Percentiles rank a stretch among this genome's conserved stretches.
These are phyloP conservation scores for Aulostomus chinensis DNA, from an alignment of 2,797 vertebrate genomes.

Conservation along the genomic window DNA sequence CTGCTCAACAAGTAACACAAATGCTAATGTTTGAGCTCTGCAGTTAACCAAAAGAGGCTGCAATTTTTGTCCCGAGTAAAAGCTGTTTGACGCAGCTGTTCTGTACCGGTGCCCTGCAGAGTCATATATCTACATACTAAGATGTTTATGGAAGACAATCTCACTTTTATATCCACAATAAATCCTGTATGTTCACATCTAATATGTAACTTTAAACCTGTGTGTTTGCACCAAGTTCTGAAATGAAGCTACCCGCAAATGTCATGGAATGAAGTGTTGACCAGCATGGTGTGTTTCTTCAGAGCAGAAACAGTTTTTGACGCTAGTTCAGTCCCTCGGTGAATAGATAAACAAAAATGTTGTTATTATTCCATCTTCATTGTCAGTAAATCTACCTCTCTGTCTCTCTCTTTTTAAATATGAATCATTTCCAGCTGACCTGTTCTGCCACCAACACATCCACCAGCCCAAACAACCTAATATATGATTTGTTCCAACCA, in stretches of 20 bases:
- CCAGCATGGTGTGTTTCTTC: background rate
- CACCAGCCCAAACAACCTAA: no score
- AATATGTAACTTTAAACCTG: background rate
- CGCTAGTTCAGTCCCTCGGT: no score
- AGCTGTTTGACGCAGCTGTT: conserved; percentile 47
- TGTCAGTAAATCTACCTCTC: no score
- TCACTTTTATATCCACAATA: conserved; percentile 17
- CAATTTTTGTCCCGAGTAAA: conserved; percentile 27
- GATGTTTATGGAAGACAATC: conserved; percentile 18
- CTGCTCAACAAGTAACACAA: conserved; percentile 39
- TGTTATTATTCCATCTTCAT: no score
- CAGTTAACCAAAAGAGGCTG: conserved; percentile 30
- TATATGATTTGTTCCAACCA: no score
- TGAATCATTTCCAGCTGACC: no score
- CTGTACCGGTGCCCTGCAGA: conserved; percentile 19
- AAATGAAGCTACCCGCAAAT: conserved; percentile 6
- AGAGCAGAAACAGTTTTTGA: background rate
- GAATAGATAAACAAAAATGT: no score
- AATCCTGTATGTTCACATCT: conserved; percentile 20
- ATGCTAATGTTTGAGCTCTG: conserved; percentile 37
- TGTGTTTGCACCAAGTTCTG: conserved; percentile 3
- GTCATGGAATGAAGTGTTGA: conserved; percentile 11
- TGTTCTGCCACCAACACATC: no score
- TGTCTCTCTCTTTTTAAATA: no score
- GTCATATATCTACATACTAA: conserved; percentile 43